phyloP scores from a whole-genome alignment of 2,113 vertebrate species.

The Pontoporia blainvillei region DNA sequence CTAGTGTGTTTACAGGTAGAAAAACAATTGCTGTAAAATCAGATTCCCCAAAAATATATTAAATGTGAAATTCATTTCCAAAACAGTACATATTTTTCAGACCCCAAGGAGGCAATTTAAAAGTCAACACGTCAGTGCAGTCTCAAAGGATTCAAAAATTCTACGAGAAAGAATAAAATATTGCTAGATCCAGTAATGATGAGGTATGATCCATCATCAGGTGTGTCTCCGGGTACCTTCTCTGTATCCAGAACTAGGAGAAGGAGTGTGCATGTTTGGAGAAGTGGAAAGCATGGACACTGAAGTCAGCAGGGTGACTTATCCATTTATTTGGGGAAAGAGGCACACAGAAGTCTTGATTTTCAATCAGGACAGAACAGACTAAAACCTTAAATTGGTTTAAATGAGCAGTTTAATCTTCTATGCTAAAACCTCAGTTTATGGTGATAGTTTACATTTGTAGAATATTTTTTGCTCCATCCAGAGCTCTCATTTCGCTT shows the following conservation, averaged over 20 bases:
- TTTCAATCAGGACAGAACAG: background rate
- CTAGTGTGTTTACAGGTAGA: background rate
- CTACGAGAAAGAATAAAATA: background rate
- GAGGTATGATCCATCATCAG: background rate
- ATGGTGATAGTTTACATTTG: background rate
- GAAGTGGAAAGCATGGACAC: background rate
- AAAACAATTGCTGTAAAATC: background rate
- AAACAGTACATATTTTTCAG: background rate
- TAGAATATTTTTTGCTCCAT: background rate
- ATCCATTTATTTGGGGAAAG: background rate
- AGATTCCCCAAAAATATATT: background rate
- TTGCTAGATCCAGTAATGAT: background rate
- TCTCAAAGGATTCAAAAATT: background rate
- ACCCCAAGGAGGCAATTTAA: background rate
- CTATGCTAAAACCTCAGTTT: background rate
- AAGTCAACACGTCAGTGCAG: background rate
- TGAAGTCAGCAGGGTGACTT: background rate
- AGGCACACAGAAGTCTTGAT: background rate
- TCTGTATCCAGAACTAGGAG: background rate
- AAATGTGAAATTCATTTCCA: background rate
- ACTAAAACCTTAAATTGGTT: background rate
- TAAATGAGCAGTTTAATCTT: background rate
- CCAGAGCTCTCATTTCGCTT: background rate
- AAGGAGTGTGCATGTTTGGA: background rate
- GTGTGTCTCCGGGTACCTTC: background rate